A percentile compares a stretch with the other conserved stretches of the same genome.
Evolutionary conservation across 2,797 vertebrate species (phyloP).

Genomic region (Mormyrus hasselquistii): DNA sequence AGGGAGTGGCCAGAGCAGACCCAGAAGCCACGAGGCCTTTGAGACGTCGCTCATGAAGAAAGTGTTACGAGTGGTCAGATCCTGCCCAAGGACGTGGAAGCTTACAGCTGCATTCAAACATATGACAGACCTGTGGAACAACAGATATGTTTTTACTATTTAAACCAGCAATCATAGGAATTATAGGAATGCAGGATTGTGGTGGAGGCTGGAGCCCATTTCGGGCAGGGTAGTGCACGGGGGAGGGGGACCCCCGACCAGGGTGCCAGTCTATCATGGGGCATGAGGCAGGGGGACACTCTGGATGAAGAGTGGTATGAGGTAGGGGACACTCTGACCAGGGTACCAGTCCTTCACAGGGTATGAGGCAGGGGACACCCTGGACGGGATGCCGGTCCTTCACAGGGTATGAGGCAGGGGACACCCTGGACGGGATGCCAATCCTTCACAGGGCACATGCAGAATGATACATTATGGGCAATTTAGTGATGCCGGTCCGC

Average conservation of each 20-base stretch:
- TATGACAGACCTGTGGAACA: constrained; percentile 23
- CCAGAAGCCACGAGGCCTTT: constrained; percentile 32
- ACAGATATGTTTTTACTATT: not conserved
- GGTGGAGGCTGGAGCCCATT: not conserved
- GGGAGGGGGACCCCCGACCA: not conserved
- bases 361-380: too few species aligned
- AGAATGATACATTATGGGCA: not conserved
- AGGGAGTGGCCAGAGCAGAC: constrained; percentile 32
- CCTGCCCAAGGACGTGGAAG: constrained; percentile 22
- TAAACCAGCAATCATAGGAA: not conserved
- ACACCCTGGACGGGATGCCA: too few species aligned
- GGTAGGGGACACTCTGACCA: too few species aligned
- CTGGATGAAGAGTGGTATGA: too few species aligned
- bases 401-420: too few species aligned
- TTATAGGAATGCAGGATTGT: not conserved
- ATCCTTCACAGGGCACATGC: too few species aligned
- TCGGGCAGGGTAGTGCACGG: not conserved
- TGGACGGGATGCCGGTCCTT: too few species aligned
- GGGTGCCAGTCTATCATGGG: not conserved
- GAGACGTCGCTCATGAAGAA: constrained; percentile 31
- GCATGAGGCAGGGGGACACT: too few species aligned
- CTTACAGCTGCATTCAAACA: constrained; percentile 23
- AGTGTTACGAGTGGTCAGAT: constrained; percentile 12
- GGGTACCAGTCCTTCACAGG: too few species aligned
- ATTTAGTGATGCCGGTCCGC: too few species aligned